Conservation (phyloP, 2,797 vertebrate genomes). For the Nannoperca australis region DNA sequence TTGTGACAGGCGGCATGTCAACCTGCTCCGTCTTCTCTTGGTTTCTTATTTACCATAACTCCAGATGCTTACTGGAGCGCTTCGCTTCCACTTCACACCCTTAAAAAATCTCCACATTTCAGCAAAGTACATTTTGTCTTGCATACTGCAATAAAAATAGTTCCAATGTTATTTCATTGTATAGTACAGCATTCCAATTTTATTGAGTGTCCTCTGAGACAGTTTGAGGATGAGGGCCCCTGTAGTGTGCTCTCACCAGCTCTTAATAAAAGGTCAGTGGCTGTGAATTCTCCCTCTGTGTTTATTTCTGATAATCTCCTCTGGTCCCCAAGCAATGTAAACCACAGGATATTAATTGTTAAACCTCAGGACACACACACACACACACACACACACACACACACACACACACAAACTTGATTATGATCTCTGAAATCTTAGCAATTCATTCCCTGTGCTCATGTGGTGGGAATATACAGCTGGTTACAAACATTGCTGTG, state of each 20-base stretch:
- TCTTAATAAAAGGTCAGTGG: constrained; percentile 32
- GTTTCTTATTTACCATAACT: constrained; percentile 29
- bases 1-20: constrained; percentile 52
- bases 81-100: background rate
- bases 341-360: constrained; percentile 53
- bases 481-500: background rate
- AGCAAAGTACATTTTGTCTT: constrained; percentile 11
- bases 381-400: constrained; percentile 7
- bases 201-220: constrained; percentile 29
- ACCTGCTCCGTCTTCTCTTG: constrained; percentile 15
- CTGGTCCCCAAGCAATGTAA: constrained; percentile 17
- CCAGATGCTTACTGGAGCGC: background rate
- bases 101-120: background rate
- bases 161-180: background rate
- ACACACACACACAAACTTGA: constrained; percentile 19
- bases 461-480: constrained; percentile 3
- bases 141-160: constrained; percentile 34
- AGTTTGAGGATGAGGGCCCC: constrained; percentile 9
- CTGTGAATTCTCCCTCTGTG: constrained; percentile 13
- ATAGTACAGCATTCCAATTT: constrained; percentile 12
- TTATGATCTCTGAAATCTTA: constrained; percentile 24
- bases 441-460: background rate
- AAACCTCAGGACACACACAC: constrained; percentile 37
- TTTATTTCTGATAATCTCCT: constrained; percentile 17
- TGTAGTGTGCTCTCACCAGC: constrained; percentile 8